Evolutionary conservation across 2,888 invertebrate genomes (phyloP), one percentile per base, ranked within the genome.

Genomic region (Oscheius sp.): DNA sequence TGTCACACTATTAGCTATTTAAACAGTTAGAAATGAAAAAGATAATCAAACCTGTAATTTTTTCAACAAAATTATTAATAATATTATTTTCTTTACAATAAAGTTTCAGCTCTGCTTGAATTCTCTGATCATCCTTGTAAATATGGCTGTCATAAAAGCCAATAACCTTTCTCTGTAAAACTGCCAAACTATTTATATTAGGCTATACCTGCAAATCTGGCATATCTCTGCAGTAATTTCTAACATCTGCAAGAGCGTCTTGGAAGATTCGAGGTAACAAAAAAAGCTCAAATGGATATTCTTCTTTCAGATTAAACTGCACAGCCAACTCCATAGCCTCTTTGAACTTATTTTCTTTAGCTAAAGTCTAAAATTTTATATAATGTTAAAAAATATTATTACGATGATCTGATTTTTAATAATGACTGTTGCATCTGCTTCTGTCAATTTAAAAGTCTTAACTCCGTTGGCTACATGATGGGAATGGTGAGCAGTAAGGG

Each of bases 301-400:
- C 33, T 6, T 61, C 34, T 27, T 68, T 34, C 20, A 61, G 29
- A 29, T 61, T 17, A 37, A 68, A 68, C 6, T 48, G 48, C 3
- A 29, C 23, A 10, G 61, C 68, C 50, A 68, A 8, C 12, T 68
- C 68, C 68, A 68, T 68, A 17, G 68, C 68, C n/a, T 61, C 58
- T 46, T 68, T 68, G 34, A 61, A 68, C 6, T 48, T 39, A 1
- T 23, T 25, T n/a, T 42, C 15, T 5, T 6, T 29, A 12, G 45
- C 45, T 6, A 61, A 20, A 29, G 15, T 6, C 45, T 61, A 20
- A 55, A 33, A 1, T 20, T 17, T 15, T 2, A n/a, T 1, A 25
- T 20, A 15, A 8, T 34, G 25, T 34, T 1, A 33, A 34, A 33
- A 33, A 53, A 17, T 2, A 46, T 15, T 10, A n/a, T 20, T 63